Base-by-base conservation (phyloP, 2,888 invertebrate genomes). In the Trichacis sp. region DNA sequence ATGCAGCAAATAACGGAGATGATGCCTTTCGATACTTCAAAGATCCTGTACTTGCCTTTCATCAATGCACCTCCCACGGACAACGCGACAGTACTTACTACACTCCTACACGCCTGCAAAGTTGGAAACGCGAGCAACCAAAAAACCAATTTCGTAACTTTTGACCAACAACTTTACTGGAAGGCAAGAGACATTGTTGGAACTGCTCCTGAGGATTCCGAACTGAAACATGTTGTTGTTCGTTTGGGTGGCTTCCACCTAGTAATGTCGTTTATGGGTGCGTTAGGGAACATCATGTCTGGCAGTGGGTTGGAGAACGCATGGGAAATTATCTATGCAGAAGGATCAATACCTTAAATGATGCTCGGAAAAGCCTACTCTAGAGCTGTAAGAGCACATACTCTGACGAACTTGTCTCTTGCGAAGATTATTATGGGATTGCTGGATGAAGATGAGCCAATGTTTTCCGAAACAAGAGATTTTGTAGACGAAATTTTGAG, bases 161-260 rank as follows among this genome's bases (percentile, higher is more conserved):
- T 24, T 24, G 64, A 72, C 45, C 68, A 64, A 15, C 71, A 63
- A 17, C 46, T 69, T 4, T 69, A 64, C 38, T 70, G 19, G 48
- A 70, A 49, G 52, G 57, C 67, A 12, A 15, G 33, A 18, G 63
- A 60, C 51, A 54, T 52, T 8, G 17, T 49, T 24, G 60, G 47
- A 43, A 46, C 29, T 9, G 14, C 12, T 14, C 29, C 43, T 42
- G 48, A 19, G 24, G 4, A 24, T 24, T 24, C 24, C 8, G 24
- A 24, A 24, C 49, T 20, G 67, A 61, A 38, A 55, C 67, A 43
- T 47, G 53, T 70, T 11, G 48, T 63, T 18, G 19, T 69, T n/a
- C 38, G 75, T 33, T 49, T 77, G 6, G 75, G 77, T 3, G 73
- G 76, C 2, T 79, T 78, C 57, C 66, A 69, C 45, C 43, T 48